Percentiles rank a stretch among this genome's conserved stretches.
Conservation (phyloP, 2,888 invertebrate genomes). For the Dione juno region DNA sequence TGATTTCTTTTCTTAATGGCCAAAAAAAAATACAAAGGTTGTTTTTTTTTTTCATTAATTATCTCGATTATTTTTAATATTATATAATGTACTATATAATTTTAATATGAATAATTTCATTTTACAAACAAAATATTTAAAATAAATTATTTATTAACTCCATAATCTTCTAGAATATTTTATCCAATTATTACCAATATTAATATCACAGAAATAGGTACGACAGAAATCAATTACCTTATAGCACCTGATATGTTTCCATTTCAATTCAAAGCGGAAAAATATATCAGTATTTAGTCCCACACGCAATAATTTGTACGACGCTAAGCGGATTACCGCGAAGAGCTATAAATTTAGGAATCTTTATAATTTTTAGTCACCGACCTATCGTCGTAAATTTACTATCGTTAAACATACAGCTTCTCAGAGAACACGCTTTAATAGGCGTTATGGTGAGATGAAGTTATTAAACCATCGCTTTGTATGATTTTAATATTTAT, state of each 20-base stretch:
- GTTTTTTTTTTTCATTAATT: no score
- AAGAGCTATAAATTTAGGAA: slow-evolving; percentile 78
- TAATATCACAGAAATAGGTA: neutral
- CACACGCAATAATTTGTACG: slow-evolving; percentile 79
- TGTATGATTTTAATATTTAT: neutral
- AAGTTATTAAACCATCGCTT: slow-evolving; percentile 65
- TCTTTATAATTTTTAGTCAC: slow-evolving; percentile 81
- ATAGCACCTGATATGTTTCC: slow-evolving; percentile 36
- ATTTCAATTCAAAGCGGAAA: slow-evolving; percentile 62
- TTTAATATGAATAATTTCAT: no score
- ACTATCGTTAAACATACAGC: slow-evolving; percentile 76
- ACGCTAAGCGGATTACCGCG: slow-evolving; percentile 77
- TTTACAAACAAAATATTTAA: no score
- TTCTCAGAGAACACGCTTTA: slow-evolving; percentile 64
- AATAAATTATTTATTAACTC: no score
- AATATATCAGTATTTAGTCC: slow-evolving; percentile 80
- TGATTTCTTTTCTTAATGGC: no score
- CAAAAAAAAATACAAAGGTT: no score
- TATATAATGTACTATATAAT: no score
- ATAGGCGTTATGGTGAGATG: slow-evolving; percentile 72
- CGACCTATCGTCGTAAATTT: slow-evolving; percentile 77
- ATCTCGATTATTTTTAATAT: no score
- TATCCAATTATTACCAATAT: slow-evolving; percentile 27
- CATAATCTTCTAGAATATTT: neutral
- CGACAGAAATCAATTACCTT: neutral